These are phyloP conservation scores for Campylomormyrus tamandua DNA, from an alignment of 2,113 vertebrate species.

Conservation along the genomic window DNA sequence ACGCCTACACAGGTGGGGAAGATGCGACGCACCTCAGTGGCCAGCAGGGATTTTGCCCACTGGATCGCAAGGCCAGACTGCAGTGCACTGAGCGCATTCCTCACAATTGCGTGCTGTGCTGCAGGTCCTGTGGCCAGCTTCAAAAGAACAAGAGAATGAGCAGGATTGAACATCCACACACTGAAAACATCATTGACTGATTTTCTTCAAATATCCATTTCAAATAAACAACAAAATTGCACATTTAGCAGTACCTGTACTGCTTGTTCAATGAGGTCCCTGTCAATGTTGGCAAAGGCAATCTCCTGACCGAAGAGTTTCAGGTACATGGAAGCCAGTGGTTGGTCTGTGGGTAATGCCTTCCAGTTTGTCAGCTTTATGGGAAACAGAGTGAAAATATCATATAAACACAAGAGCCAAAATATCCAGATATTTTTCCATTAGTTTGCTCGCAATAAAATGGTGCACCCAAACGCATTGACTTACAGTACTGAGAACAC, in stretches of 20 bases:
- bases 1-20: conserved; percentile 64
- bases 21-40: conserved; percentile 45
- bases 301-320: conserved; percentile 73
- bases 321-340: conserved; percentile 57
- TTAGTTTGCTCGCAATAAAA: not conserved
- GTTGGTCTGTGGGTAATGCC: conserved; percentile 44
- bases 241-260: conserved; percentile 50
- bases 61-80: conserved; percentile 41
- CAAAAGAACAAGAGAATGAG: not conserved
- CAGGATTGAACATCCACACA: accelerated
- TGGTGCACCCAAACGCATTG: not conserved
- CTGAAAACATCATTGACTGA: not conserved
- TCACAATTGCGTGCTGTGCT: conserved; percentile 24
- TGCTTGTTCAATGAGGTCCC: conserved; percentile 51
- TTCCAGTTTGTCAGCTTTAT: conserved; percentile 63
- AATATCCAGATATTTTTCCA: not conserved
- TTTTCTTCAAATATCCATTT: not conserved
- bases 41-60: conserved; percentile 53
- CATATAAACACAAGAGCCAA: not conserved
- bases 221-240: not conserved
- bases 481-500: conserved; percentile 64
- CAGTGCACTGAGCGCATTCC: conserved; percentile 30
- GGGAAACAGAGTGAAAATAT: conserved; percentile 16
- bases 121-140: conserved; percentile 40
- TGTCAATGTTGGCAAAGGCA: conserved; percentile 57